Evolutionary conservation across 1,140 invertebrate genomes (phyloP).

Genomic region (Cheumatopsyche charites): DNA sequence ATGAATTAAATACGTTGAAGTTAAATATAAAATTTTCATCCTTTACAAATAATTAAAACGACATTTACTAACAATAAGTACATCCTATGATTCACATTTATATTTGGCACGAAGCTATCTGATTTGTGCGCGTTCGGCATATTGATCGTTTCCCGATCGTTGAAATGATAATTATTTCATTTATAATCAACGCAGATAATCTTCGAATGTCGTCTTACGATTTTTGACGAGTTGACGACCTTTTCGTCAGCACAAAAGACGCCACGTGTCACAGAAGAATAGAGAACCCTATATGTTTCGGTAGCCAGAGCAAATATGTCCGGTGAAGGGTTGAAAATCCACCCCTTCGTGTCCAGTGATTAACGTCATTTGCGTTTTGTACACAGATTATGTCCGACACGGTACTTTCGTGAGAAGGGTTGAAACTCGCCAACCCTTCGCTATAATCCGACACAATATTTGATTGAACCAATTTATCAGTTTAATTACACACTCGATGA

Average conservation of each 20-base stretch:
- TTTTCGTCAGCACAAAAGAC: no score
- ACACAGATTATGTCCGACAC: slow-evolving; percentile 33
- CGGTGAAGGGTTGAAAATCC: neutral
- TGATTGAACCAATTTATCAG: slow-evolving; percentile 33
- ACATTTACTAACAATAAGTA: no score
- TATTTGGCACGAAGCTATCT: slow-evolving; percentile 14
- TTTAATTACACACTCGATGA: slow-evolving; percentile 27
- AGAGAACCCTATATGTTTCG: no score
- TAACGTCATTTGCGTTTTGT: slow-evolving; percentile 38
- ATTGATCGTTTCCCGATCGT: slow-evolving; percentile 5
- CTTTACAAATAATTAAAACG: no score
- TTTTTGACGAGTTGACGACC: no score
- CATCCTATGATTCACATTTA: slow-evolving; percentile 3
- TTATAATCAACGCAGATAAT: slow-evolving; percentile 26
- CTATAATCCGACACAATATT: slow-evolving; percentile 28
- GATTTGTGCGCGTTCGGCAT: slow-evolving; percentile 5
- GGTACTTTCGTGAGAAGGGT: slow-evolving; percentile 5
- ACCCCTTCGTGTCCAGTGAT: slow-evolving; percentile 33
- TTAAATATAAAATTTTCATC: no score
- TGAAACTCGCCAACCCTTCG: neutral
- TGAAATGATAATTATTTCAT: slow-evolving; percentile 24
- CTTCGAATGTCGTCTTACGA: neutral
- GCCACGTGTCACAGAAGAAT: no score
- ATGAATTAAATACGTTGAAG: no score
- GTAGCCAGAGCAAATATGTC: slow-evolving; percentile 15